A percentile compares a stretch with the other conserved stretches of the same genome.
Evolutionary conservation across 2,888 invertebrate species (phyloP).

Genomic region (Thysanoteuthis rhombus): DNA sequence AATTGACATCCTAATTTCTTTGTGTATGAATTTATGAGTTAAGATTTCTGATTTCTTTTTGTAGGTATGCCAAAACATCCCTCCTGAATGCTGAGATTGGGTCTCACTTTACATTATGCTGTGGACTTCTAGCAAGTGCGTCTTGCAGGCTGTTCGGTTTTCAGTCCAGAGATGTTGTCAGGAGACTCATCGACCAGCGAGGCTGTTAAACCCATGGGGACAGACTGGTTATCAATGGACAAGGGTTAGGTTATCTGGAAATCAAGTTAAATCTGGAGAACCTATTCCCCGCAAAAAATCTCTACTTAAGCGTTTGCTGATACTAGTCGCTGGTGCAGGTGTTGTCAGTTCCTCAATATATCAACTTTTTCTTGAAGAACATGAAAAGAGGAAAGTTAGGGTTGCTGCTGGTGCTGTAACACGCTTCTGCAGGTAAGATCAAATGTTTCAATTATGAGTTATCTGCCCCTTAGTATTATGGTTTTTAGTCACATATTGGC

Average conservation of each 20-base stretch:
- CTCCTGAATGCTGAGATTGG: not conserved
- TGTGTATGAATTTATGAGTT: not conserved
- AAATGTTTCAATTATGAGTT: not conserved
- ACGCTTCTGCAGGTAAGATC: conserved; percentile 56
- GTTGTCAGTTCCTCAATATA: conserved; percentile 34
- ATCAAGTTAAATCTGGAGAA: not conserved
- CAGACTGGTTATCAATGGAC: not conserved
- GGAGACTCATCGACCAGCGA: not conserved
- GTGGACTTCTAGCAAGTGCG: not conserved
- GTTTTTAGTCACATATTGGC: too few species aligned
- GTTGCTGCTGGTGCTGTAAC: conserved; percentile 57
- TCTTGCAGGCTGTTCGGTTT: not conserved
- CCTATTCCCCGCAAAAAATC: not conserved
- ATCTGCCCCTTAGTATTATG: too few species aligned
- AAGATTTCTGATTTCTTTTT: not conserved
- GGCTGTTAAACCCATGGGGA: not conserved
- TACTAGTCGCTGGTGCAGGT: not conserved
- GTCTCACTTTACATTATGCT: not conserved
- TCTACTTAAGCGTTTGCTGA: not conserved
- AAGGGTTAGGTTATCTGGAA: not conserved
- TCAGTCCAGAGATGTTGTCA: not conserved
- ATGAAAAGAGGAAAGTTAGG: conserved; percentile 51
- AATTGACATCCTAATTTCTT: not conserved
- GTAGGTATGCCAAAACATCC: not conserved
- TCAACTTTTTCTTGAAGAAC: conserved; percentile 46